Conservation (phyloP, 1,140 invertebrate species). For the Oryzaephilus surinamensis region DNA sequence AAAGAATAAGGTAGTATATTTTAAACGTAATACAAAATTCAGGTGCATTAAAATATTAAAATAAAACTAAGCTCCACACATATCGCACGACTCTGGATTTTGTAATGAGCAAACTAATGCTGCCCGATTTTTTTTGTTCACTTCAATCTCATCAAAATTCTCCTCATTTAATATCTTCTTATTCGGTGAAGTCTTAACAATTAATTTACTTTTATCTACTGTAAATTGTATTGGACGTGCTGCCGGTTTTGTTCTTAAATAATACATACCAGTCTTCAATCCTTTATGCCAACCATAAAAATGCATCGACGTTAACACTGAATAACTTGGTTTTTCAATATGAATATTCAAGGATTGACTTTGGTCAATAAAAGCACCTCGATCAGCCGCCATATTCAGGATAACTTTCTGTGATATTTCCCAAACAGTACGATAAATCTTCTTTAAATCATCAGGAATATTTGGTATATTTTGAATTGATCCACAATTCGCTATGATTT, state of each 20-base stretch:
- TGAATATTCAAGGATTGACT: conserved; percentile 97
- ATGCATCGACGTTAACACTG: conserved; percentile 94
- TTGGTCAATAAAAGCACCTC: conserved; percentile 97
- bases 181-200: conserved; percentile 27
- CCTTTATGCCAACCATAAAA: conserved; percentile 96
- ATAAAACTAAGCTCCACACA: conserved; percentile 48
- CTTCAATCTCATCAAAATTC: conserved; percentile 50
- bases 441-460: conserved; percentile 84
- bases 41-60: not conserved
- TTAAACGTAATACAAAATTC: too few relatives aligned
- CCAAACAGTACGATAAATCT: conserved; percentile 97
- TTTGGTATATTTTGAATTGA: conserved; percentile 86
- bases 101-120: conserved; percentile 74
- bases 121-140: conserved; percentile 32
- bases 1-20: too few relatives aligned
- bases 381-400: conserved; percentile 95
- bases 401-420: conserved; percentile 93
- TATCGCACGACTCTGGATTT: conserved; percentile 80
- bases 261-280: conserved; percentile 99
- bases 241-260: conserved; percentile 91
- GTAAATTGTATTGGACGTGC: conserved; percentile 96
- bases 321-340: conserved; percentile 87
- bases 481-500: conserved; percentile 83
- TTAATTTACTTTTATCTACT: conserved; percentile 80
- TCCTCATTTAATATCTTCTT: conserved; percentile 28